Evolutionary conservation across 2,888 invertebrate species (phyloP).

Genomic region (Psococerastis gibbosa): DNA sequence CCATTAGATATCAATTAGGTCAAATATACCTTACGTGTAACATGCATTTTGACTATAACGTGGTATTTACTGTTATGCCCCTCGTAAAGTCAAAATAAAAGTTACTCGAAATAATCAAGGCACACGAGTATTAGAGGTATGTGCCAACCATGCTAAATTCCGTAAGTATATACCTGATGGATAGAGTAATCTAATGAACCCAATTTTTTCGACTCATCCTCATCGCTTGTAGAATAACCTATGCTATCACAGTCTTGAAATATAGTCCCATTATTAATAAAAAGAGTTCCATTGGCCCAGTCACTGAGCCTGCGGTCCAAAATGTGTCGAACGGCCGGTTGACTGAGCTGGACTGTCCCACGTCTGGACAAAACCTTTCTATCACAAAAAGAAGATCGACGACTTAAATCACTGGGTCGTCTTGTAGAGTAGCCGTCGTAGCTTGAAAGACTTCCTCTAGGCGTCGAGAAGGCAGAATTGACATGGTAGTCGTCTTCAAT

Average conservation of each 20-base stretch:
- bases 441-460: conserved; percentile 9
- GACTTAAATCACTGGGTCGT: background rate
- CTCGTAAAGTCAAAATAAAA: no score
- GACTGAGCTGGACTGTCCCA: background rate
- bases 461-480: conserved; percentile 20
- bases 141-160: no score
- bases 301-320: conserved; percentile 9
- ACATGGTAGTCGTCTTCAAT: conserved; percentile 17
- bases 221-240: background rate
- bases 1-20: no score
- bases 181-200: no score
- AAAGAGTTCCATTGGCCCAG: conserved; percentile 9
- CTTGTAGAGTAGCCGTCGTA: background rate
- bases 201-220: no score
- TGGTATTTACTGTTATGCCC: no score
- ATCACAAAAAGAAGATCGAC: background rate
- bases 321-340: background rate
- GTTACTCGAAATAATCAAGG: no score
- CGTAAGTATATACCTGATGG: no score
- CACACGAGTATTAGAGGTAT: no score
- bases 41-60: no score
- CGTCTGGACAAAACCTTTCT: conserved; percentile 16
- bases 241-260: background rate
- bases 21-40: no score
- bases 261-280: conserved; percentile 9